Evolutionary conservation across 2,888 invertebrate genomes (phyloP), one percentile per base, ranked within the genome.

Genomic region (Cyclophora punctaria): DNA sequence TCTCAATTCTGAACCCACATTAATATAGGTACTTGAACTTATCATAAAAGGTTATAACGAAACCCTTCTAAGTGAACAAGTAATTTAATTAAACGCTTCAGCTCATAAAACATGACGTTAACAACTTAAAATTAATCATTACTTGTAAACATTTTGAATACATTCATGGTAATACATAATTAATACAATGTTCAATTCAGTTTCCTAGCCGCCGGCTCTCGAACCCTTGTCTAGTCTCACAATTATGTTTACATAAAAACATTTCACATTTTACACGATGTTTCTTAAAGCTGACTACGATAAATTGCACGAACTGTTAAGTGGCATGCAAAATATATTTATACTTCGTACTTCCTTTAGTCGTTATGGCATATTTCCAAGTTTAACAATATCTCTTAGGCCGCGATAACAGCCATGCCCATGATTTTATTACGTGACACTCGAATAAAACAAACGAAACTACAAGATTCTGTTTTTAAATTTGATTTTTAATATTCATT

Each of bases 281-380:
- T 72, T 74, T 73, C 69, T 75, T 68, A 60, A 56, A 64, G 66
- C 71, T 75, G 79, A 78, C 78, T 67, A 74, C 83, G 82, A 86
- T 78, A 80, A 78, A 85, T 80, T 66, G 73, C 69, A 66, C 69
- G 63, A 75, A 71, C 80, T 82, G 83, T 78, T 88, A 88, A 87
- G 87, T 85, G 80, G 83, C 81, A 87, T 86, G 83, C 85, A 84
- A 81, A 86, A 83, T 85, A 77, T 85, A 85, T 85, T 84, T 85
- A 83, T 86, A 86, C 80, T 80, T 83, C 75, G 81, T 82, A 80
- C 82, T 86, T 84, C 83, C 86, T 83, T 85, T 72, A 69, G 77
- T 73, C 80, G 79, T 87, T 85, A 86, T 87, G 87, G 87, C 87
- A 72, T 62, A 53, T 63, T 67, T 80, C 87, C 87, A 88, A 88